These are phyloP conservation scores for Caprella mutica DNA, from an alignment of 2,888 invertebrate species.

Conservation along the genomic window DNA sequence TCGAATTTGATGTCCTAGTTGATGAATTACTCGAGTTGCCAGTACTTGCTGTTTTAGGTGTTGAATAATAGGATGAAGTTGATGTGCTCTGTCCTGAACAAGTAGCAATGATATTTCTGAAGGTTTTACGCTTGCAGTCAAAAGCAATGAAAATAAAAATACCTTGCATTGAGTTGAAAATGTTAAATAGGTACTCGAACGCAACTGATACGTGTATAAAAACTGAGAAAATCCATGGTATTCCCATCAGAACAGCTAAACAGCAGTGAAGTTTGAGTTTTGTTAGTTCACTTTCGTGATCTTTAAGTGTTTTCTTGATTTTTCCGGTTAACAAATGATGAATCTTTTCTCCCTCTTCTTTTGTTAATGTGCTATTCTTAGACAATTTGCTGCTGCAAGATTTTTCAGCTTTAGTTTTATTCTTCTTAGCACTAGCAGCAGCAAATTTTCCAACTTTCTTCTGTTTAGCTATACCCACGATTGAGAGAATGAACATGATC, in stretches of 20 bases:
- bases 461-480: slow-evolving; percentile 31
- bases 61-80: no score
- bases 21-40: no score
- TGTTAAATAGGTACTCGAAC: slow-evolving; percentile 43
- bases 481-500: slow-evolving; percentile 40
- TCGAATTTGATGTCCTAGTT: no score
- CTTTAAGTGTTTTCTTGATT: neutral
- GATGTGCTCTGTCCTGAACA: no score
- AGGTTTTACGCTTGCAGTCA: slow-evolving; percentile 38
- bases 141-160: slow-evolving; percentile 42
- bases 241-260: slow-evolving; percentile 43
- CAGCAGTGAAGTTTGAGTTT: slow-evolving; percentile 39
- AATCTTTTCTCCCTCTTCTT: neutral
- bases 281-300: neutral
- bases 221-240: slow-evolving; percentile 44
- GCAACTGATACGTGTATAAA: slow-evolving; percentile 36
- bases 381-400: neutral
- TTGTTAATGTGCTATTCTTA: no score
- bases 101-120: no score
- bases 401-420: neutral
- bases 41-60: no score
- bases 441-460: slow-evolving; percentile 22
- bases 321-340: neutral
- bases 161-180: slow-evolving; percentile 44
- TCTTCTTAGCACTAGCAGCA: slow-evolving; percentile 11